Percentiles rank a stretch among this genome's conserved stretches.
These are phyloP conservation scores for Syngnathus floridae DNA, from an alignment of 2,113 vertebrate genomes.

Conservation along the genomic window DNA sequence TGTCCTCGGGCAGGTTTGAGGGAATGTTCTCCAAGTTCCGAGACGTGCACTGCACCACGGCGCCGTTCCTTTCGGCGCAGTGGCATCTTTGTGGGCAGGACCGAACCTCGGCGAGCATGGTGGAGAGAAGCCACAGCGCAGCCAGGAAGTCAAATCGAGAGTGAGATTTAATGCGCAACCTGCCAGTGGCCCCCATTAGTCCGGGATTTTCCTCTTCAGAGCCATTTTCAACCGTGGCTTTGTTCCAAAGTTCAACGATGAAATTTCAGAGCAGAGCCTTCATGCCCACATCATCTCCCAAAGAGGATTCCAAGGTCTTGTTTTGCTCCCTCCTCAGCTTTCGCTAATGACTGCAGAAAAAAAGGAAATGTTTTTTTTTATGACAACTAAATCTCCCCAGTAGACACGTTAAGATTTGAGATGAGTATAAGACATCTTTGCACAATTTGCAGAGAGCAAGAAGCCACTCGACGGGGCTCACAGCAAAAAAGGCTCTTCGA, in stretches of 20 bases:
- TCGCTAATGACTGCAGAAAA: neutral
- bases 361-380: neutral
- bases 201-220: neutral
- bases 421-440: slow-evolving; percentile 49
- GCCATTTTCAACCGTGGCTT: slow-evolving; percentile 1
- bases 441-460: slow-evolving; percentile 1
- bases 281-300: neutral
- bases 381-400: neutral
- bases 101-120: neutral
- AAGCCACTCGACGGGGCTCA: slow-evolving; percentile 20
- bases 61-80: slow-evolving; percentile 70
- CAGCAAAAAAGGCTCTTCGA: slow-evolving; percentile 31
- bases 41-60: slow-evolving; percentile 76
- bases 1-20: slow-evolving; percentile 71
- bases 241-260: slow-evolving; percentile 1
- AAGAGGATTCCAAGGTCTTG: neutral
- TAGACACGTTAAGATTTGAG: slow-evolving; percentile 26
- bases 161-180: slow-evolving; percentile 8
- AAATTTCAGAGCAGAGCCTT: neutral
- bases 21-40: slow-evolving; percentile 77
- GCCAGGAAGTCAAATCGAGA: slow-evolving; percentile 1
- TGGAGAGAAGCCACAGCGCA: slow-evolving; percentile 27
- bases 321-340: neutral
- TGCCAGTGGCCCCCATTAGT: slow-evolving; percentile 45
- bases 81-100: slow-evolving; percentile 78